These are phyloP conservation scores for Euschistus heros DNA, from an alignment of 1,140 invertebrate species.

Conservation along the genomic window DNA sequence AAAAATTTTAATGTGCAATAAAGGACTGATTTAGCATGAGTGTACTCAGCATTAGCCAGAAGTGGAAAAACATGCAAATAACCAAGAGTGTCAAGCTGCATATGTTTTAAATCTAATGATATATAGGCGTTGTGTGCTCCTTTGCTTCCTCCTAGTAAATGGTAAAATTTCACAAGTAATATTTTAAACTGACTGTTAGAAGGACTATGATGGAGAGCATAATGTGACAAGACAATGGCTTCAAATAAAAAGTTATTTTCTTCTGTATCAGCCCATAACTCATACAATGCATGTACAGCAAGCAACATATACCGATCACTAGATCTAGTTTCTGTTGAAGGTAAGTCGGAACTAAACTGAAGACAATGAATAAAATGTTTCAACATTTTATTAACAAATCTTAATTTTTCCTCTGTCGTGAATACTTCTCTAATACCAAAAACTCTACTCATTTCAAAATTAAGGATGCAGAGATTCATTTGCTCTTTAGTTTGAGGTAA, in stretches of 20 bases:
- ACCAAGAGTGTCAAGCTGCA: slow-evolving; percentile 85
- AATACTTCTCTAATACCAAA: slow-evolving; percentile 45
- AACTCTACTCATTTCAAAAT: slow-evolving; percentile 52
- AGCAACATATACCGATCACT: slow-evolving; percentile 65
- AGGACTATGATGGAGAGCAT: slow-evolving; percentile 56
- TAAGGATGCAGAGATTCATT: slow-evolving; percentile 61
- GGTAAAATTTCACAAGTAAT: slow-evolving; percentile 28
- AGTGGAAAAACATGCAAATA: slow-evolving; percentile 68
- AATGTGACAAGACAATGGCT: slow-evolving; percentile 55
- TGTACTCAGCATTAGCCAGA: slow-evolving; percentile 51
- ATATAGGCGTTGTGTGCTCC: slow-evolving; percentile 55
- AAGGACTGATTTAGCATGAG: slow-evolving; percentile 50
- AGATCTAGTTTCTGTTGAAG: slow-evolving; percentile 28
- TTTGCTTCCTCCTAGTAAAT: slow-evolving; percentile 46
- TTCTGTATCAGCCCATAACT: slow-evolving; percentile 47
- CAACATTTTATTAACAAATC: slow-evolving; percentile 39
- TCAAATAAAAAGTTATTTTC: slow-evolving; percentile 48
- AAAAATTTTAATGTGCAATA: slow-evolving; percentile 73
- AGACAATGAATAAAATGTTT: slow-evolving; percentile 44
- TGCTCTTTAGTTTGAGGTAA: slow-evolving; percentile 35
- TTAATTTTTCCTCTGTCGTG: slow-evolving; percentile 19
- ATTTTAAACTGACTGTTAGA: slow-evolving; percentile 50
- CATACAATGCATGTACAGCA: slow-evolving; percentile 65
- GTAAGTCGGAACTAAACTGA: slow-evolving; percentile 27
- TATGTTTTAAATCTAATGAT: slow-evolving; percentile 80